Evolutionary conservation across 2,888 invertebrate species (phyloP).

Genomic region (Panopea generosa): DNA sequence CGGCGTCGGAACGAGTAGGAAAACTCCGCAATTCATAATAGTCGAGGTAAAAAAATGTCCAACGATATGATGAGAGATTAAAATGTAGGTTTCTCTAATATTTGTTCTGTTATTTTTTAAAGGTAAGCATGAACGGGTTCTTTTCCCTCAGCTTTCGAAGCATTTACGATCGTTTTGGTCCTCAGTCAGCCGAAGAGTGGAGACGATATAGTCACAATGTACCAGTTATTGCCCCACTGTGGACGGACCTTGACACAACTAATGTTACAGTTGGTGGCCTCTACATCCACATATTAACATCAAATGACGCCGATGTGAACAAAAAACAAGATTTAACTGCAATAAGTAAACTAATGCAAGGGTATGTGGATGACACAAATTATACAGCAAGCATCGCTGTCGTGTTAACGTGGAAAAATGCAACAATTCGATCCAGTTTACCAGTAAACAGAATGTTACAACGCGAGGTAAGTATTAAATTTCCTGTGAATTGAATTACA

Average conservation of each 20-base stretch:
- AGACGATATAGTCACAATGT: background rate
- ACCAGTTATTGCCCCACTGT: constrained; percentile 2
- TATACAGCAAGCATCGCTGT: background rate
- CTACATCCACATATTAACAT: background rate
- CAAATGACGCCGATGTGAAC: no score
- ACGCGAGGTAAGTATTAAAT: no score
- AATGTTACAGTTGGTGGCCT: constrained; percentile 1
- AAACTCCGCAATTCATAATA: no score
- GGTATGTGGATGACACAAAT: no score
- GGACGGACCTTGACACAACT: constrained; percentile 6
- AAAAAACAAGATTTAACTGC: background rate
- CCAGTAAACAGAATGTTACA: no score
- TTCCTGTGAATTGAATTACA: no score
- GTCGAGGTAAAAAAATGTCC: no score
- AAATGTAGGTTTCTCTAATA: no score
- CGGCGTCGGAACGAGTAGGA: no score
- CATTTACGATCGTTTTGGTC: background rate
- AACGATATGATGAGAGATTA: no score
- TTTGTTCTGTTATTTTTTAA: no score
- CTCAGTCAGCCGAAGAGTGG: background rate
- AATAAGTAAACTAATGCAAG: background rate
- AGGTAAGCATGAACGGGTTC: constrained; percentile 7
- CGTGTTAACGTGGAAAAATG: constrained; percentile 7
- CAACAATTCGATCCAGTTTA: background rate
- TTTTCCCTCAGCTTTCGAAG: background rate